phyloP scores from a whole-genome alignment of 2,113 vertebrate species.

The Esox niger region DNA sequence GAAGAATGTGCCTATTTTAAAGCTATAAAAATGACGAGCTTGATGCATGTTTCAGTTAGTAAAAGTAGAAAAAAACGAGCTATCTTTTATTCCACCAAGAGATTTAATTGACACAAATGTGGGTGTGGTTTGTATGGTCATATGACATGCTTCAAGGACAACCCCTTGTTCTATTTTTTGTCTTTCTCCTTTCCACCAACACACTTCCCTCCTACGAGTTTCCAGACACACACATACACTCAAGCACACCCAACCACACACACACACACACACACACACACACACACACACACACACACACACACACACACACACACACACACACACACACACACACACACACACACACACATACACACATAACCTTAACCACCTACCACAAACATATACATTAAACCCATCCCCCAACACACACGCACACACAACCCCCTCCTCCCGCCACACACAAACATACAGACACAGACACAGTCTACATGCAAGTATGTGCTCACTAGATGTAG shows the following conservation, averaged over 20 bases:
- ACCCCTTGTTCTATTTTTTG: not conserved
- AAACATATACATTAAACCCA: not conserved
- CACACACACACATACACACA: not conserved
- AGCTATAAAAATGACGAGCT: no score
- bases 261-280: not conserved
- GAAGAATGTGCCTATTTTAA: no score
- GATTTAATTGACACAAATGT: not conserved
- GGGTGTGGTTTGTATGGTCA: not conserved
- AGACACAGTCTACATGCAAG: conserved; percentile 9
- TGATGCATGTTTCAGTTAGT: no score
- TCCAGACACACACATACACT: not conserved
- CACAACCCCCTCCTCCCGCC: no score
- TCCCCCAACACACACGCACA: no score
- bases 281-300: not conserved
- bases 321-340: conserved; percentile 4
- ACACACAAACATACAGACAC: not conserved
- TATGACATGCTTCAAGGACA: not conserved
- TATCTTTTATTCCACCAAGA: no score
- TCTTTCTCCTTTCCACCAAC: not conserved
- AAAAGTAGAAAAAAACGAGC: no score
- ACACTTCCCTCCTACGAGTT: not conserved
- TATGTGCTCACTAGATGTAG: not conserved
- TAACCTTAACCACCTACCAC: not conserved
- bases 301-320: not conserved
- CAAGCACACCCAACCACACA: not conserved